These are phyloP conservation scores for Gisinianus flammeolus DNA, from an alignment of 2,888 invertebrate genomes.

Conservation along the genomic window DNA sequence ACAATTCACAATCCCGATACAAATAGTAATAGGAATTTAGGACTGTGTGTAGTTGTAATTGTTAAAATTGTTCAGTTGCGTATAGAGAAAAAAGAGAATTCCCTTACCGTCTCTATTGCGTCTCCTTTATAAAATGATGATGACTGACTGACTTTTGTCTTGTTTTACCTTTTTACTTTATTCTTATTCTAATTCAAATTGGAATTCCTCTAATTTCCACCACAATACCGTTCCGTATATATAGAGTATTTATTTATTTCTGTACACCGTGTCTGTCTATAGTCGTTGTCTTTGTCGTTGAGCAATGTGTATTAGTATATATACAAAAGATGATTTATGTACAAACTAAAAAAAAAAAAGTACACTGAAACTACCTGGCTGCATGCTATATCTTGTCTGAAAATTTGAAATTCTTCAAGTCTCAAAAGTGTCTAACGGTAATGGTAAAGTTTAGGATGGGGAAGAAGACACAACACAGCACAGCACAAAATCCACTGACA, in stretches of 20 bases:
- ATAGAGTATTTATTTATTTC: not conserved
- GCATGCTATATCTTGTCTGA: not conserved
- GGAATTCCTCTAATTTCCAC: not conserved
- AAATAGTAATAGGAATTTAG: not conserved
- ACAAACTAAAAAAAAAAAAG: not conserved
- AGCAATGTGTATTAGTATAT: not conserved
- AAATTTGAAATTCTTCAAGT: not conserved
- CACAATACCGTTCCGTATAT: not conserved
- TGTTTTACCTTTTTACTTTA: not conserved
- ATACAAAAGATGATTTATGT: not conserved
- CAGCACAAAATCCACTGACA: not conserved
- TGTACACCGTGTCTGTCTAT: not conserved
- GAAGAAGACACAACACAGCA: not conserved
- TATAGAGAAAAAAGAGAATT: not conserved
- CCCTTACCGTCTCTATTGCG: no score
- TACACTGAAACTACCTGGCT: not conserved
- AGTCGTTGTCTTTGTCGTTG: no score
- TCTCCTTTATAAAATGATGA: not conserved
- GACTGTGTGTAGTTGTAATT: not conserved
- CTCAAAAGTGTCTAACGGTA: slow-evolving; percentile 14
- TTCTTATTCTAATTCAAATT: not conserved
- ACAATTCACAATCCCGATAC: not conserved
- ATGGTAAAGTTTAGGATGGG: slow-evolving; percentile 5
- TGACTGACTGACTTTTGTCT: not conserved
- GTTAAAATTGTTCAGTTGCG: not conserved